Evolutionary conservation across 2,797 vertebrate species (phyloP).

Genomic region (Botia almorhae): DNA sequence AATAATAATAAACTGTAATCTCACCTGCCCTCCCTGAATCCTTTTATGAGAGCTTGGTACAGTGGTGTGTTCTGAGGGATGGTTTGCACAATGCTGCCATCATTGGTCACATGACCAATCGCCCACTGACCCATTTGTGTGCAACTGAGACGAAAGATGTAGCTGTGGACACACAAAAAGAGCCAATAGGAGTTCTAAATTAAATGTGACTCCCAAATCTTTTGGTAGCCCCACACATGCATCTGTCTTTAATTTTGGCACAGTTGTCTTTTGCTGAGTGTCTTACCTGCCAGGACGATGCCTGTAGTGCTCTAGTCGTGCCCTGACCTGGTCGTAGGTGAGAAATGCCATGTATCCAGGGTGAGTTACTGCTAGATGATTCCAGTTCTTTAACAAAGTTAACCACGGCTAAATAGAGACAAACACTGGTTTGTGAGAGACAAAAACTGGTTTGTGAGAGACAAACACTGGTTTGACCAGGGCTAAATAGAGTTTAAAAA

Average conservation of each 20-base stretch:
- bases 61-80: constrained; percentile 84
- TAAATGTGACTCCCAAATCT: not conserved
- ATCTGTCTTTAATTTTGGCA: not conserved
- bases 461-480: not conserved
- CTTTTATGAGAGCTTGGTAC: constrained; percentile 81
- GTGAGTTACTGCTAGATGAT: constrained; percentile 86
- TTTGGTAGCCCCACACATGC: not conserved
- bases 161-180: constrained; percentile 69
- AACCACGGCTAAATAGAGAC: constrained; percentile 80
- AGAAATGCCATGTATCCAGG: constrained; percentile 93
- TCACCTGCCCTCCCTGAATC: constrained; percentile 84
- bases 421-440: too few relatives aligned
- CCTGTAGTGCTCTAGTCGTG: constrained; percentile 77
- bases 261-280: not conserved
- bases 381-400: constrained; percentile 87
- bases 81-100: constrained; percentile 82
- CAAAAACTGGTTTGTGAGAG: not conserved
- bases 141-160: constrained; percentile 89
- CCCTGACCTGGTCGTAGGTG: constrained; percentile 86
- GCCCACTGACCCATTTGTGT: constrained; percentile 89
- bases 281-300: constrained; percentile 84
- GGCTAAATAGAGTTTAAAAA: not conserved
- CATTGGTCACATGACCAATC: constrained; percentile 83
- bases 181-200: not conserved
- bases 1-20: constrained; percentile 53